Evolutionary conservation across 2,888 invertebrate species (phyloP).

Genomic region (Eristalinus sepulchralis): DNA sequence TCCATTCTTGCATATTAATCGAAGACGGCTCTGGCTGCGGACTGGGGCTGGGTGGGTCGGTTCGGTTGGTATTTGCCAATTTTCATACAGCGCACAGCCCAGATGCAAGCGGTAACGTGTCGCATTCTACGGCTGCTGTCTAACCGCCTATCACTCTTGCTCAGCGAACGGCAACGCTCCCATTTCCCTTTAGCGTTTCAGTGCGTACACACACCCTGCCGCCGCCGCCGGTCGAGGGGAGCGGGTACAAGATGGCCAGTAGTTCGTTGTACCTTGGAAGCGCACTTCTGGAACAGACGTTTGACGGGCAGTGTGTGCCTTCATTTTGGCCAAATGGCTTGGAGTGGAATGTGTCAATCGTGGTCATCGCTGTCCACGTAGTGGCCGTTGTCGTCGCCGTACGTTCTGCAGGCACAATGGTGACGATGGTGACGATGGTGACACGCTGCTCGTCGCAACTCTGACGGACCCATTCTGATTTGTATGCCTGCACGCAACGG

Average conservation of each 20-base stretch:
- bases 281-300: slow-evolving; percentile 52
- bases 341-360: slow-evolving; percentile 66
- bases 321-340: slow-evolving; percentile 62
- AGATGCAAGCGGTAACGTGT: slow-evolving; percentile 58
- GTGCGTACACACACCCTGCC: slow-evolving; percentile 25
- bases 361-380: slow-evolving; percentile 2
- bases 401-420: neutral
- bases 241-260: neutral
- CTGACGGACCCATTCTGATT: slow-evolving; percentile 40
- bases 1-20: slow-evolving; percentile 66
- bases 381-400: neutral
- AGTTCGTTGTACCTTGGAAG: slow-evolving; percentile 62
- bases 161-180: slow-evolving; percentile 56
- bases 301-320: slow-evolving; percentile 50
- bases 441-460: neutral
- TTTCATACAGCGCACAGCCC: slow-evolving; percentile 43
- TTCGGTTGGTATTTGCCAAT: slow-evolving; percentile 44
- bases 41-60: slow-evolving; percentile 49
- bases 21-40: slow-evolving; percentile 32
- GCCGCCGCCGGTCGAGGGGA: neutral
- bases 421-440: neutral
- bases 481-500: slow-evolving; percentile 58
- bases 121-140: slow-evolving; percentile 27
- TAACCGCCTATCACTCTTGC: slow-evolving; percentile 18
- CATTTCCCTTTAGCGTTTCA: slow-evolving; percentile 66